Percentiles rank a stretch among this genome's conserved stretches.
These are phyloP conservation scores for Cinclus mexicanus DNA, from an alignment of 2,113 vertebrate genomes.

Conservation along the genomic window DNA sequence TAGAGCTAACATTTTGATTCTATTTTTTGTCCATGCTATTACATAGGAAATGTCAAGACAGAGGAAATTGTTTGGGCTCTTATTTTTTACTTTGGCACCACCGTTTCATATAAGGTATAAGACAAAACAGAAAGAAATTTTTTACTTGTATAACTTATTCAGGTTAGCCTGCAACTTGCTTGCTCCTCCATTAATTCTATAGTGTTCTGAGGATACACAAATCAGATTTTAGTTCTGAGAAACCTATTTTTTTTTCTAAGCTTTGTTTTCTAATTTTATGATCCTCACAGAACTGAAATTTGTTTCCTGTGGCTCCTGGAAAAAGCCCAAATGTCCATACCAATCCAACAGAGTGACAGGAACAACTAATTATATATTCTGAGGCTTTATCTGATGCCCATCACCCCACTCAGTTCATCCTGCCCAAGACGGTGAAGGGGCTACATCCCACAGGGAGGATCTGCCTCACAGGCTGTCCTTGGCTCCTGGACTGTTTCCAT, in stretches of 20 bases:
- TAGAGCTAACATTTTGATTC: neutral
- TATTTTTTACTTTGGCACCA: neutral
- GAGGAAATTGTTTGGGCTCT: neutral
- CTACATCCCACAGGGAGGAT: neutral
- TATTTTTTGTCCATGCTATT: neutral
- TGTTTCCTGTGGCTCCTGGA: neutral
- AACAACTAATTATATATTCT: neutral
- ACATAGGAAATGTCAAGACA: neutral
- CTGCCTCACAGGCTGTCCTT: neutral
- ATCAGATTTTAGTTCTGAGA: neutral
- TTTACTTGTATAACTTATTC: neutral
- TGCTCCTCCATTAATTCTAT: neutral
- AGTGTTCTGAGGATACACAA: neutral
- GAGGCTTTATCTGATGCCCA: neutral
- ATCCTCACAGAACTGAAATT: neutral
- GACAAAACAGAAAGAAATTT: neutral
- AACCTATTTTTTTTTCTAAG: neutral
- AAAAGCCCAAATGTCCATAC: neutral
- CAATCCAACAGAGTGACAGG: neutral
- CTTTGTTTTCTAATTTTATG: neutral
- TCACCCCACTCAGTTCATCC: neutral
- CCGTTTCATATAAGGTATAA: neutral
- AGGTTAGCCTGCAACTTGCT: neutral
- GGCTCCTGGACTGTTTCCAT: neutral
- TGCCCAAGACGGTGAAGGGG: neutral